These are phyloP conservation scores for Echinarachnius parma DNA, from an alignment of 53 echinoderm and acorn worm genomes.

Conservation along the genomic window DNA sequence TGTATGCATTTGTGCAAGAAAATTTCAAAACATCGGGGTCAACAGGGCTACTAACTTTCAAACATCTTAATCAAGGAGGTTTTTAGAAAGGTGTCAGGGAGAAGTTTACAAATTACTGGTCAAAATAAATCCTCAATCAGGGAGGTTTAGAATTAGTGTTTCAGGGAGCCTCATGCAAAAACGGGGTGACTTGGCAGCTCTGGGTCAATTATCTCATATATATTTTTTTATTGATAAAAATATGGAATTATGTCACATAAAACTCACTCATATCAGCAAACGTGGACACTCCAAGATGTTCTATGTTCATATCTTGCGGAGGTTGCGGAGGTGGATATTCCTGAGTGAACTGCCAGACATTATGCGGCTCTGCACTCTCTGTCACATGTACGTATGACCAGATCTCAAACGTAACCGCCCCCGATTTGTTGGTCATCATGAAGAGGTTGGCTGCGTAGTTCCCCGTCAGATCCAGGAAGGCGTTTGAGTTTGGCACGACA, in stretches of 20 bases:
- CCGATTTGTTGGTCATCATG: slow-evolving; percentile 39
- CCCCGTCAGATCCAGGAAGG: slow-evolving; percentile 69
- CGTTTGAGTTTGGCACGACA: slow-evolving; percentile 62
- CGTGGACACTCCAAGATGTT: slow-evolving; percentile 70
- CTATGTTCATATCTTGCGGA: not conserved
- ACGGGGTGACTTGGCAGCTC: no score
- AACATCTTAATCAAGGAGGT: no score
- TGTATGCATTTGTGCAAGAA: no score
- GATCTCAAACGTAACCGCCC: slow-evolving; percentile 35
- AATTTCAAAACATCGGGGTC: no score
- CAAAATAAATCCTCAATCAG: no score
- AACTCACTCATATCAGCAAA: slow-evolving; percentile 87
- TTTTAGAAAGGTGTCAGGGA: no score
- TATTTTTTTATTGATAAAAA: no score
- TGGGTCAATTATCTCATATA: no score
- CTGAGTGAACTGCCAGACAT: slow-evolving; percentile 10
- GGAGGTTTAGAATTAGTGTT: no score
- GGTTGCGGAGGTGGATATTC: slow-evolving; percentile 14
- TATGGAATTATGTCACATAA: not conserved
- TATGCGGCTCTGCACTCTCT: not conserved
- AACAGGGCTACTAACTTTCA: no score
- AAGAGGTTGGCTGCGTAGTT: slow-evolving; percentile 66
- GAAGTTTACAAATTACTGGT: no score
- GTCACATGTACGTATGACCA: slow-evolving; percentile 15
- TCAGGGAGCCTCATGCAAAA: no score